A percentile compares a stretch with the other conserved stretches of the same genome.
phyloP scores from a whole-genome alignment of 2,113 vertebrate species.

The Taurulus bubalis region DNA sequence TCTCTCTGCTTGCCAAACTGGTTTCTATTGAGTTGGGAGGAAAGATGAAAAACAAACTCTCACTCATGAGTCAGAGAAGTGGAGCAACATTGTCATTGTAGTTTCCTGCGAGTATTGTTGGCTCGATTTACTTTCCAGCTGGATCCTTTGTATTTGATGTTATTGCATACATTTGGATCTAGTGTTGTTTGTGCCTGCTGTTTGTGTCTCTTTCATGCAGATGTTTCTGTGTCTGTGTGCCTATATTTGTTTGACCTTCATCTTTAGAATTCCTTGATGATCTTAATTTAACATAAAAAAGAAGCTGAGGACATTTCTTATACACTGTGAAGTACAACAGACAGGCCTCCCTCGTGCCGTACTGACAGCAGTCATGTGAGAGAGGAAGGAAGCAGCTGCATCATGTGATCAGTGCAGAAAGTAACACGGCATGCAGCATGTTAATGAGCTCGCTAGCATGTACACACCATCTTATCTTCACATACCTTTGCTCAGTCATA shows the following conservation, averaged over 20 bases:
- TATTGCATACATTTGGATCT: constrained; percentile 15
- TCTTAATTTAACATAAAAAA: neutral
- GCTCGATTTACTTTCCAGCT: neutral
- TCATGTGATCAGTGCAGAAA: constrained; percentile 18
- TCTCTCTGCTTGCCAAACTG: neutral
- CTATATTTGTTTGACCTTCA: neutral
- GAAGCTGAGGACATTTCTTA: neutral
- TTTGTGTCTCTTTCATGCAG: constrained; percentile 21
- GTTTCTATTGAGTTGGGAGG: neutral
- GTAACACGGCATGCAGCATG: neutral
- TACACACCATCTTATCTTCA: neutral
- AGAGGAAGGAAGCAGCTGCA: constrained; percentile 11
- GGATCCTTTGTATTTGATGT: constrained; percentile 3
- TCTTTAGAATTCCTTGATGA: neutral
- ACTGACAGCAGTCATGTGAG: constrained; percentile 39
- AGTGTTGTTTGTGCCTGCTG: no score
- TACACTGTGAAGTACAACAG: neutral
- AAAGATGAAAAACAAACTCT: neutral
- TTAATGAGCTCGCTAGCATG: neutral
- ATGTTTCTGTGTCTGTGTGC: constrained; percentile 6
- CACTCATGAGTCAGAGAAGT: neutral
- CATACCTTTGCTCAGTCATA: neutral
- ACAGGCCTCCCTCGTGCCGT: constrained; percentile 1
- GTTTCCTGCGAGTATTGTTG: constrained; percentile 3
- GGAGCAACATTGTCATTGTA: neutral